Base-by-base conservation (phyloP, 35 echinoderm and acorn worm species). In the Antedon bifida region DNA sequence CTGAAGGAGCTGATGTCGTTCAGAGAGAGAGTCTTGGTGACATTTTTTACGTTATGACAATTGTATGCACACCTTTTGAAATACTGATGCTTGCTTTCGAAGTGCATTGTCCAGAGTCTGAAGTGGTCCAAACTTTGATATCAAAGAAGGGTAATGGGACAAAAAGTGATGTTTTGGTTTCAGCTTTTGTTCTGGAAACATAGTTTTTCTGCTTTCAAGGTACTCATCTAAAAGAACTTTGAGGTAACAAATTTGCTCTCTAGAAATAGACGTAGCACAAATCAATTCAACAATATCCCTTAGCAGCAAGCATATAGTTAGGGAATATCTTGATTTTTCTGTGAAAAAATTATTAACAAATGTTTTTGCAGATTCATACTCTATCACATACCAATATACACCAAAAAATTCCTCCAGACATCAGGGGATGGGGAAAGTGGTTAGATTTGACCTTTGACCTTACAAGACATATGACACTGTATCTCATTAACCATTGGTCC, bases 111-210 rank as follows among this genome's bases (percentile, higher is more conserved):
- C 86, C 86, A 89, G 0, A 86, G 26, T 13, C 79, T 34, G 16
- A 92, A 92, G 73, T 14, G 83, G 86, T 36, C 91, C 91, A 86
- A 88, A 89, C 38, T 85, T 19, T 5, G 85, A 30, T 74, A 80
- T 92, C 26, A 92, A 77, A 0, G 75, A 17, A 28, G 91, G 82
- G 77, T 92, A 92, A 29, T 89, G 91, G 5, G 28, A 10, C 29
- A 92, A 32, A 76, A 73, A 89, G 73, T 92, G 86, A 74, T 92
- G 91, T 46, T 92, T 92, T 21, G 91, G 91, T 64, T 75, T 80
- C 0, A 92, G 17, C 3, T 16, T 75, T 0, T 19, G 13, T 26
- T 88, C 86, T 29, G 82, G 86, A 83, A 89, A 93, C 5, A 88
- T 35, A 32, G 5, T 34, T 17, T 26, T 76, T 42, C 86, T 79